A percentile compares a stretch with the other conserved stretches of the same genome.
These are phyloP conservation scores for Hippopotamus amphibius DNA, from an alignment of 2,113 vertebrate species.

Conservation along the genomic window DNA sequence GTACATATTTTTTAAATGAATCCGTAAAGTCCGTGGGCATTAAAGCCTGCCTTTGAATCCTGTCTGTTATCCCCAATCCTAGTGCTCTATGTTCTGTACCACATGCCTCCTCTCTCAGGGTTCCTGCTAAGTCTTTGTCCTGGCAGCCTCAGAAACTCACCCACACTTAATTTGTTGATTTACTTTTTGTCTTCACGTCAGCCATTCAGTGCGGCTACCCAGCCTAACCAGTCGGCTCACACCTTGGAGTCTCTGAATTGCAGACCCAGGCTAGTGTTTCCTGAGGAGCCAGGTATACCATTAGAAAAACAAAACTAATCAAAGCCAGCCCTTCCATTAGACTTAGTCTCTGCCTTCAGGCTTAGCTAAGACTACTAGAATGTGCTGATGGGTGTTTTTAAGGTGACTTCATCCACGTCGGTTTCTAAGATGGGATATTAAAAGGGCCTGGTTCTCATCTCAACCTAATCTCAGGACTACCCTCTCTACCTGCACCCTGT, in stretches of 20 bases:
- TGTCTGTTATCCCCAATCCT: not conserved
- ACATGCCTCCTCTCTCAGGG: not conserved
- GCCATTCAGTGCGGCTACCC: not conserved
- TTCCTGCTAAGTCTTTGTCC: not conserved
- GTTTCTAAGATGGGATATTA: not conserved
- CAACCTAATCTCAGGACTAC: not conserved
- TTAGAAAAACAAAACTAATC: not conserved
- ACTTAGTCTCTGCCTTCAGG: not conserved
- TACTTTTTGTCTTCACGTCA: not conserved
- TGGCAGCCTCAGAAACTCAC: not conserved
- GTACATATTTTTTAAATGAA: not conserved
- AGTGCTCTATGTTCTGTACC: not conserved
- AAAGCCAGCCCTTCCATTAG: not conserved
- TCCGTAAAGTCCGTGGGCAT: not conserved
- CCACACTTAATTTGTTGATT: not conserved
- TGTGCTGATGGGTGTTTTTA: not conserved
- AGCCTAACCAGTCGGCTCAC: not conserved
- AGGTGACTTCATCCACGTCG: not conserved
- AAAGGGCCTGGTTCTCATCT: not conserved
- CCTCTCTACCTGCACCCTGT: not conserved
- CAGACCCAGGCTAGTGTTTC: not conserved
- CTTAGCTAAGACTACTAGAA: not conserved
- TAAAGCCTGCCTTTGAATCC: not conserved
- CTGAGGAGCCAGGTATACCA: not conserved
- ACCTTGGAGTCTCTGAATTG: not conserved